Conservation (phyloP, 2,113 vertebrate species). For the Oplegnathus fasciatus region DNA sequence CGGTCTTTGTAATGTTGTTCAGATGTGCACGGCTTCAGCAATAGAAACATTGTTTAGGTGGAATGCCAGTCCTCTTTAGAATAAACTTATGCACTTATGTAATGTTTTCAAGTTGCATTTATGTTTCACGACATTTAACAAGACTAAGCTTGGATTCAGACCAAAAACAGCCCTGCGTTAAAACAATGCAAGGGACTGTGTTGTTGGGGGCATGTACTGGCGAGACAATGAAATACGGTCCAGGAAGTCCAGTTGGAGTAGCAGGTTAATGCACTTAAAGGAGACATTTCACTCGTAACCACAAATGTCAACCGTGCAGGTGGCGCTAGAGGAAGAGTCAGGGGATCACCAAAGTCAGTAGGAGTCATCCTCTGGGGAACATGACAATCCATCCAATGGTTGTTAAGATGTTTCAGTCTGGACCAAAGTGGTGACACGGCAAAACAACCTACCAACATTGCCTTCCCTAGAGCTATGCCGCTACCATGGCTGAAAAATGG, state of each 20-base stretch:
- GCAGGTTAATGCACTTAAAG: background rate
- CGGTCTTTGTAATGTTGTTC: constrained; percentile 48
- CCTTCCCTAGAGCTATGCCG: background rate
- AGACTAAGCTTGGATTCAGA: background rate
- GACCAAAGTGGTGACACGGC: background rate
- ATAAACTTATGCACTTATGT: background rate
- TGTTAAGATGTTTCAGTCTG: background rate
- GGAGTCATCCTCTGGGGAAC: background rate
- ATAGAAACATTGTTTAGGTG: constrained; percentile 29
- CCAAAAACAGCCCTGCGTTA: background rate
- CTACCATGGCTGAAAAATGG: no score
- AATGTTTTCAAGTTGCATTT: constrained; percentile 22
- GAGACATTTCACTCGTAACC: background rate
- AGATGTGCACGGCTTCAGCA: constrained; percentile 37
- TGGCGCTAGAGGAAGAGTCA: background rate
- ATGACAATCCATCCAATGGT: background rate
- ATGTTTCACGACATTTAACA: background rate
- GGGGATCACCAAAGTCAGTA: background rate
- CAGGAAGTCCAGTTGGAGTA: background rate
- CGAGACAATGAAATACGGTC: background rate
- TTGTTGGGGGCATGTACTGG: background rate
- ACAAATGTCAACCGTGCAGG: background rate
- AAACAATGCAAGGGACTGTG: background rate
- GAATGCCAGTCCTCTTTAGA: background rate
- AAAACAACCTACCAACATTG: background rate